phyloP scores from a whole-genome alignment of 2,797 vertebrate genomes.

The Gymnoscopelus microlampas region DNA sequence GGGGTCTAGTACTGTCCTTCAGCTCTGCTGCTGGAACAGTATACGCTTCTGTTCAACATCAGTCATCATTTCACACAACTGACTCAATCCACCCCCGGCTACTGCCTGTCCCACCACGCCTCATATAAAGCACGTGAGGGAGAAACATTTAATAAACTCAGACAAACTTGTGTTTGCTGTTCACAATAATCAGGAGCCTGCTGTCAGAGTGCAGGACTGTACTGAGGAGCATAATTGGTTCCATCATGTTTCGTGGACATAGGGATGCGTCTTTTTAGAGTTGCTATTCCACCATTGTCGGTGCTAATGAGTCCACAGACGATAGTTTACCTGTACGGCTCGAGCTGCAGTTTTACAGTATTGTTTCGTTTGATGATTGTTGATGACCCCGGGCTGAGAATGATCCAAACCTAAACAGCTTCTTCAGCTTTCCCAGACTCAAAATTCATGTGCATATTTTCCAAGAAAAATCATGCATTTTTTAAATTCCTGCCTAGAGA shows the following conservation, averaged over 20 bases:
- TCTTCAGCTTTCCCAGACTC: background rate
- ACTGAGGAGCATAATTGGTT: too few relatives aligned
- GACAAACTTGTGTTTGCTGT: background rate
- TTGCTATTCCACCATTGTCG: too few relatives aligned
- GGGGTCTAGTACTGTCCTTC: constrained; percentile 52
- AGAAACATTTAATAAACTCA: background rate
- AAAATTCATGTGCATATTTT: background rate
- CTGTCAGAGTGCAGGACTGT: background rate
- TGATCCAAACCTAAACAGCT: background rate
- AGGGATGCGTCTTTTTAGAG: too few relatives aligned
- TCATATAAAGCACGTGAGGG: constrained; percentile 24
- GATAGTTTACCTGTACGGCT: too few relatives aligned
- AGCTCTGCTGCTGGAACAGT: constrained; percentile 54
- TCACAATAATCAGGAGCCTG: background rate
- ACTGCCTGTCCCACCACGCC: background rate
- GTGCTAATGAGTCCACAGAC: too few relatives aligned
- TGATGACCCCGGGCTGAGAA: background rate
- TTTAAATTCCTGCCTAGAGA: background rate
- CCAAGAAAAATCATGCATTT: background rate
- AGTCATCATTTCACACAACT: constrained; percentile 66
- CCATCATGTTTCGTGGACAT: too few relatives aligned
- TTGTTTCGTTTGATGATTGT: background rate
- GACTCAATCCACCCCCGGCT: constrained; percentile 45
- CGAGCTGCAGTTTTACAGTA: background rate
- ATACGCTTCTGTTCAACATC: constrained; percentile 60